A percentile compares a stretch with the other conserved stretches of the same genome.
Conservation (phyloP, 2,113 vertebrate species). For the Otis tarda region DNA sequence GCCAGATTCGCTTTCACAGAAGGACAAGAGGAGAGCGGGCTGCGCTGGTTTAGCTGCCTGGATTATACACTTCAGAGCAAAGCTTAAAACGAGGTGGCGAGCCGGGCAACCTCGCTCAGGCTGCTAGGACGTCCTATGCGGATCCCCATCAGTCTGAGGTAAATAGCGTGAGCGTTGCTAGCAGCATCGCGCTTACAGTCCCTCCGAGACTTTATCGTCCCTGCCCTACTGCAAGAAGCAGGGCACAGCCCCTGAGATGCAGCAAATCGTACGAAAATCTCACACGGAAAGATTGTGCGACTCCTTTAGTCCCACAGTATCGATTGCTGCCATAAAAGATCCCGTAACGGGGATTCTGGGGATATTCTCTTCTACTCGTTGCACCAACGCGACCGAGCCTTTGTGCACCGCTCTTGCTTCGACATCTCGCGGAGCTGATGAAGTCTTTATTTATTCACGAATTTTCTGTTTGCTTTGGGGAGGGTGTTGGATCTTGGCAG, state of each 20-base stretch:
- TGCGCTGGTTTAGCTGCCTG: not conserved
- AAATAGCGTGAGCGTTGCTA: not conserved
- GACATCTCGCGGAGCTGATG: not conserved
- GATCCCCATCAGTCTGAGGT: not conserved
- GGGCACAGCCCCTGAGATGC: not conserved
- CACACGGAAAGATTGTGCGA: fast-evolving
- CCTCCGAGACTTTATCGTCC: not conserved
- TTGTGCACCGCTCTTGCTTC: not conserved
- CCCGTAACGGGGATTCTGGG: not conserved
- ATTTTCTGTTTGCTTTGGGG: conserved; percentile 25
- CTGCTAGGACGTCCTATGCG: not conserved
- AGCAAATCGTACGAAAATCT: fast-evolving
- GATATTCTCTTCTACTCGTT: not conserved
- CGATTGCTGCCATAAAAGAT: not conserved
- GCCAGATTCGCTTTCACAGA: not conserved
- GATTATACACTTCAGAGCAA: not conserved
- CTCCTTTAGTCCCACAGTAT: not conserved
- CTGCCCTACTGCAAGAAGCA: not conserved
- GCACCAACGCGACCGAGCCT: fast-evolving
- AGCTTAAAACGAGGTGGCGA: not conserved
- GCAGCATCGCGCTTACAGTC: fast-evolving
- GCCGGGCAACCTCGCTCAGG: not conserved
- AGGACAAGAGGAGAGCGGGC: not conserved
- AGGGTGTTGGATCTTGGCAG: not conserved
- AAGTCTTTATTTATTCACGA: not conserved